Percentiles rank a stretch among this genome's conserved stretches.
Evolutionary conservation across 1,140 invertebrate species (phyloP).

Genomic region (Steinernema khuongi): DNA sequence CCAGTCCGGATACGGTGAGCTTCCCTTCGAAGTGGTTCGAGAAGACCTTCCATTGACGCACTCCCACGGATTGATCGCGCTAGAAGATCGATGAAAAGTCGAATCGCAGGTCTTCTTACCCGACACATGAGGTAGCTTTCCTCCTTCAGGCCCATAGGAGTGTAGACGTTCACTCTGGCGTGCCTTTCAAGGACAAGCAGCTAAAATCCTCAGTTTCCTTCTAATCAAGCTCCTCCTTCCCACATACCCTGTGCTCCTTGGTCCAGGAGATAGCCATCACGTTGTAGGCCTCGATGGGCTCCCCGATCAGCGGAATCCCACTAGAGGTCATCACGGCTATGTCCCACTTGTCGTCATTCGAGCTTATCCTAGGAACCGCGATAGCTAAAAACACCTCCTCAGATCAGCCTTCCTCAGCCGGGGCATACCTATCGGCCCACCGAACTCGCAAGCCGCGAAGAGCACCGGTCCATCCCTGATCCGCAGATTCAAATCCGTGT

Average conservation of each 20-base stretch:
- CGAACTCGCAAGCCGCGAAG: conserved; percentile 33
- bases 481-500: conserved; percentile 1
- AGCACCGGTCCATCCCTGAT: conserved; percentile 17
- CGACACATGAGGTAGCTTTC: not conserved
- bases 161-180: not conserved
- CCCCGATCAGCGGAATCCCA: not conserved
- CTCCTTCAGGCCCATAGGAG: not conserved
- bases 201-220: not conserved
- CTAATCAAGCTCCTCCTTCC: too few relatives aligned
- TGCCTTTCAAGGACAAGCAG: not conserved
- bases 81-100: not conserved
- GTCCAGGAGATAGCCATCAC: not conserved
- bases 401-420: not conserved
- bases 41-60: not conserved
- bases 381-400: conserved; percentile 21
- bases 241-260: not conserved
- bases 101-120: too few relatives aligned
- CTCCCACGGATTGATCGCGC: not conserved
- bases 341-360: not conserved
- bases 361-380: not conserved
- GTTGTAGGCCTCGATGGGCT: not conserved
- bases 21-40: not conserved
- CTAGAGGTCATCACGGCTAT: not conserved
- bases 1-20: not conserved
- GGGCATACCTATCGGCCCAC: conserved; percentile 31